Conservation (phyloP, 2,888 invertebrate species). For the Eupeodes latifasciatus region DNA sequence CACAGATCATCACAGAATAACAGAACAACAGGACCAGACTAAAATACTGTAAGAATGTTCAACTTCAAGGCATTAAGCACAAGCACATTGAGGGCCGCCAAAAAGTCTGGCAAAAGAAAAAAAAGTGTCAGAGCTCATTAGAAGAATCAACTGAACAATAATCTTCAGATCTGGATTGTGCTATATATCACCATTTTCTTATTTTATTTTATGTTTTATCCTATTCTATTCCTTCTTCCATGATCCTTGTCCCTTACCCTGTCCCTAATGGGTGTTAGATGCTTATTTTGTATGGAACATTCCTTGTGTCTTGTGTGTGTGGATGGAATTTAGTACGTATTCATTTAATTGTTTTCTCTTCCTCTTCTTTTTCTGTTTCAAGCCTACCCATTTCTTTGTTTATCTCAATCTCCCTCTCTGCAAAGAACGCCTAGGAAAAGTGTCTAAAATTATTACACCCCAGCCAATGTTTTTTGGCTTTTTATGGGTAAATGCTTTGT, state of each 20-base stretch:
- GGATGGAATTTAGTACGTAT: slow-evolving; percentile 64
- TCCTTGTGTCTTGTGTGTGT: slow-evolving; percentile 53
- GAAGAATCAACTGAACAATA: slow-evolving; percentile 73
- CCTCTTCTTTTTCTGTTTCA: slow-evolving; percentile 19
- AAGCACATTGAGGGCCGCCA: slow-evolving; percentile 63
- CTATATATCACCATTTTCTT: slow-evolving; percentile 46
- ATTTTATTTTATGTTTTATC: slow-evolving; percentile 15
- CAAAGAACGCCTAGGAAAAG: slow-evolving; percentile 64
- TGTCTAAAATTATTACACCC: slow-evolving; percentile 72
- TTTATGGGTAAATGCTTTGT: slow-evolving; percentile 30
- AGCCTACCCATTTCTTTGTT: slow-evolving; percentile 43
- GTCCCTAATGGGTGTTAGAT: slow-evolving; percentile 59
- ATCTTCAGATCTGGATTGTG: slow-evolving; percentile 65
- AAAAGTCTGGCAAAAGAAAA: slow-evolving; percentile 63
- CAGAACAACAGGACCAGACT: neutral
- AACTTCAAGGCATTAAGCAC: slow-evolving; percentile 31
- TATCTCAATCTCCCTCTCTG: slow-evolving; percentile 48
- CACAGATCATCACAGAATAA: slow-evolving; percentile 3
- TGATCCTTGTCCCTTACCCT: slow-evolving; percentile 23
- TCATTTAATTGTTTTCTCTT: slow-evolving; percentile 70
- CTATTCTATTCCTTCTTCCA: slow-evolving; percentile 13
- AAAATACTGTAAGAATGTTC: neutral
- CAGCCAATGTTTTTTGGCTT: slow-evolving; percentile 44
- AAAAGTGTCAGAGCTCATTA: slow-evolving; percentile 73
- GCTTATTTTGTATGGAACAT: slow-evolving; percentile 46